Base-by-base conservation (phyloP, 2,113 vertebrate genomes). In the Agelaius phoeniceus region DNA sequence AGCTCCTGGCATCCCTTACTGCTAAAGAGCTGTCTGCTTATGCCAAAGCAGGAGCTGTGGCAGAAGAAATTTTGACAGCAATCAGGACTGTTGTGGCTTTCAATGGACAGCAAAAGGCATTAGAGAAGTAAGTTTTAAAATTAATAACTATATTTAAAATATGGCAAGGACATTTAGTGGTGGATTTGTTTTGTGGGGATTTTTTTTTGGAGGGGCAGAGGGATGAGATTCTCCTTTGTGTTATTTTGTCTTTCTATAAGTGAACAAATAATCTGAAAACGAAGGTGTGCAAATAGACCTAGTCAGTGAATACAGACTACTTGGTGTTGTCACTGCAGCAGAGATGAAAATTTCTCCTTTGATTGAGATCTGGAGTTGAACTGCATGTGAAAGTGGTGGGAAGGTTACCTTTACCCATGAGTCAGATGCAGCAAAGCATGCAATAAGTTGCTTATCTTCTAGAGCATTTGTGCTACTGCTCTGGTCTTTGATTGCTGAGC, bases 21-120 rank as follows among this genome's bases (percentile, higher is more conserved):
- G 84, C 90, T 83, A 94, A 97, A 93, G 97, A 98, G 52, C 76
- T 98, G 9, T 23, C 82, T 37, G 96, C 97, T 75, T 98, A 98
- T 49, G 92, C 97, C 41, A 94, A 96, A 87, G 97, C 97, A 74
- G 97, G 97, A 68, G 97, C 97, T 75, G 98, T 97, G 44, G 97
- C 97, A 63, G 96, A 98, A 93, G 97, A 98, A 93, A 74, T 96
- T 76, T 93, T 98, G 68, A 85, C 95, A 49, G 93, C 97, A 6
- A 90, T 98, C 68, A 96, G 93, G 54, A 98, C 97, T 27, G 97
- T 98, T 69, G 92, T 97, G 84, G 97, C 97, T 91, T 98, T 98
- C 68, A 97, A 97, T 80, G 97, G 97, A 61, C 98, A 98, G 72
- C 41, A 96, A 61, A 98, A 98, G 51, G 97, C 97, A 76, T 26